Evolutionary conservation across 1,140 invertebrate genomes (phyloP), one percentile per base, ranked within the genome.

Genomic region (Matsumurasca onukii): DNA sequence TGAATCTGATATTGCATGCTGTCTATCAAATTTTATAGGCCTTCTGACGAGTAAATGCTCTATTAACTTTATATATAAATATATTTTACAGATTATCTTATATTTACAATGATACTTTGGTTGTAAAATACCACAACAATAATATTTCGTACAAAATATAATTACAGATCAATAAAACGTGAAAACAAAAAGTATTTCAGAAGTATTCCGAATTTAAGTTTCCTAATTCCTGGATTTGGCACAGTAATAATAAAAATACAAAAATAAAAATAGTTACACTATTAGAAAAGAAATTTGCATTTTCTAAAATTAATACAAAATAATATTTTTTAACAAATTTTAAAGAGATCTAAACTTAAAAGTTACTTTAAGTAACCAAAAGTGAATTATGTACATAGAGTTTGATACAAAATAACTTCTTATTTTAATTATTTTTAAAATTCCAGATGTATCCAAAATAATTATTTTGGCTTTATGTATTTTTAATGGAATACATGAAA

Each of bases 61-160:
- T 65, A 65, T 22, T 25, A 20, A 65, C 17, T 63, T 20, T 45
- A 31, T 65, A 45, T 39, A 45, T n/a, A n/a, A n/a, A n/a, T 25
- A 45, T 45, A 39, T 45, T 65, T 45, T 65, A 65, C 39, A 45
- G 20, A 65, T 65, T 48, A 20, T 27, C 62, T 24, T 45, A 27
- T 45, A 65, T 65, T 24, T 39, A 45, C 39, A 45, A 22, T 45
- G 17, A 65, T 24, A 65, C 62, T 65, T 65, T 65, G 62, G 62
- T 65, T 65, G 48, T 31, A 45, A 65, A 63, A 63, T 48, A 45
- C 31, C 39, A 24, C 31, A 65, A 45, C 25, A 22, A 13, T 5
- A 65, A 3, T 45, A 24, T 22, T 39, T 15, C 24, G 17, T 45
- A 34, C 31, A 65, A 65, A 31, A 65, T 3, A 45, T 39, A 65